These are phyloP conservation scores for Parasteatoda lunata DNA, from an alignment of 2,888 invertebrate species.

Conservation along the genomic window DNA sequence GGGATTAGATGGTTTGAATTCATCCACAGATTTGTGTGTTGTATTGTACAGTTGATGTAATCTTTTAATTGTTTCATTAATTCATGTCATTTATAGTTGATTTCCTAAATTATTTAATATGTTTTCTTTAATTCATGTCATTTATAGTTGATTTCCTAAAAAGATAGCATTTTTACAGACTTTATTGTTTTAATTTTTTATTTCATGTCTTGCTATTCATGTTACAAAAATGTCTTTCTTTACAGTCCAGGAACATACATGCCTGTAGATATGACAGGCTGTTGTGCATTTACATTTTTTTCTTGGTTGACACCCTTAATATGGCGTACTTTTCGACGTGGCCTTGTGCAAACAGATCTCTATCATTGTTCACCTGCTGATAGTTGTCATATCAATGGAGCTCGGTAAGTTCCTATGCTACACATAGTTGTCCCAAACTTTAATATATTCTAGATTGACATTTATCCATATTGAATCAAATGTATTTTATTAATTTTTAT, in stretches of 20 bases:
- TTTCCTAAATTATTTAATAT: too few species aligned
- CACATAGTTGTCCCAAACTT: background rate
- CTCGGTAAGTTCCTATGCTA: constrained; percentile 74
- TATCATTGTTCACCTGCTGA: constrained; percentile 76
- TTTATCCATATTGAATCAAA: background rate
- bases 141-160: background rate
- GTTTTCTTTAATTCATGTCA: too few species aligned
- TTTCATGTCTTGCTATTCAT: background rate
- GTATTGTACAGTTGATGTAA: too few species aligned
- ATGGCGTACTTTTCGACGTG: constrained; percentile 76
- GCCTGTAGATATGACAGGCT: constrained; percentile 76
- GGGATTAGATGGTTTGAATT: too few species aligned
- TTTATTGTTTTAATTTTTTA: background rate
- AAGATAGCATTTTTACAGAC: background rate
- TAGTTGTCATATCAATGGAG: constrained; percentile 76
- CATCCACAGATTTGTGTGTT: too few species aligned
- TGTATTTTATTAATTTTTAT: too few species aligned
- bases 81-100: background rate
- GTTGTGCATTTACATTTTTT: constrained; percentile 77
- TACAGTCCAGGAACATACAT: constrained; percentile 70
- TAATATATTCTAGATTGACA: background rate
- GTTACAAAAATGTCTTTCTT: background rate
- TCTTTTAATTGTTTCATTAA: too few species aligned
- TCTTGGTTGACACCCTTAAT: constrained; percentile 78
- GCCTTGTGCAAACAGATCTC: constrained; percentile 75